Base-by-base conservation (phyloP, 2,113 vertebrate species). In the Hippoglossus stenolepis region DNA sequence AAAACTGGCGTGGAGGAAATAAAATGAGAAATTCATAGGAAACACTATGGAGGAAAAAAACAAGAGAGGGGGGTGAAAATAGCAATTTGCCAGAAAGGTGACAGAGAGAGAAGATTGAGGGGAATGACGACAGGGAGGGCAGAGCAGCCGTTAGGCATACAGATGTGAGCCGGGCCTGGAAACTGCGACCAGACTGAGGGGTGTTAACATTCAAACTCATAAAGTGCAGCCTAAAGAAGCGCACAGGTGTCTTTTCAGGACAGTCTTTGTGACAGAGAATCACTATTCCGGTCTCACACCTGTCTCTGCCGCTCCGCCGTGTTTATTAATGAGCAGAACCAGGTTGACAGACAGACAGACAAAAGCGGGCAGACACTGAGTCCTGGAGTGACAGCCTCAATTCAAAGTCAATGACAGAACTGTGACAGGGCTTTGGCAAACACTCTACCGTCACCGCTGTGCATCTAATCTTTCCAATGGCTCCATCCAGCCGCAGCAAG, bases 11-110 rank as follows among this genome's bases (percentile, higher is more conserved):
- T 20, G 59, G 17, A 77, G 70, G 77, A 81, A 89, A 87, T 80
- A 77, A 85, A 89, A 90, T 84, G 67, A 26, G 67, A 83, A 83
- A 88, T 82, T 82, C 75, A 76, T 51, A 65, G 38, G 67, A 77
- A 81, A 70, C 61, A 59, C 31, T 51, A 77, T 73, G 75, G 63
- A 70, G 73, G 26, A 18, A 60, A 85, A 87, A 85, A 53, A 84
- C 49, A 75, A 63, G 63, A 14, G 5, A 76, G 56, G 35, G 10
- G 58, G 2, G 18, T 21, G 51, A 3, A 10, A 10, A 77, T 63
- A 51, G 60, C 67, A 74, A 83, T 90, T 59, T 87, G 79, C 87
- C 43, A 63, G 72, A 75, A 71, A 80, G 78, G 65, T 75, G 79
- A 84, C 58, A 65, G 43, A 74, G 72, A 75, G 15, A 61, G 75